Evolutionary conservation across 2,888 invertebrate species (phyloP).

Genomic region (Tetragnatha montana): DNA sequence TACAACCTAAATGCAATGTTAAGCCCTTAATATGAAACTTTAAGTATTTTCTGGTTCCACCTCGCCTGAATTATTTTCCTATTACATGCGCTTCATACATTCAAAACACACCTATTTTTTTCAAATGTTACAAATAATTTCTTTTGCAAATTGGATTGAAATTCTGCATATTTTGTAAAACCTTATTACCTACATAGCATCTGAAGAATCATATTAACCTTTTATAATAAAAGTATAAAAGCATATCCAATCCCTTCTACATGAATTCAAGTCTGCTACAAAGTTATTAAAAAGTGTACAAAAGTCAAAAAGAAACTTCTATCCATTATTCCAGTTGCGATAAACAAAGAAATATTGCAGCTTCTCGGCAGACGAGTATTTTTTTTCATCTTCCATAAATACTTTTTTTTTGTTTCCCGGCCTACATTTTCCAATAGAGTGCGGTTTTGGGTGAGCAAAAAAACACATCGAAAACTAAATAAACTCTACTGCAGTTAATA

Average conservation of each 20-base stretch:
- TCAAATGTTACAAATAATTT: no score
- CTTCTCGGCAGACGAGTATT: slow-evolving; percentile 32
- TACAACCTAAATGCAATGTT: no score
- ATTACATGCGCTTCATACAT: no score
- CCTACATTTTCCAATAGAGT: slow-evolving; percentile 43
- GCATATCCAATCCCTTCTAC: not conserved
- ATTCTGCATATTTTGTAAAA: no score
- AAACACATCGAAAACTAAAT: slow-evolving; percentile 31
- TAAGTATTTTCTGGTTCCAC: no score
- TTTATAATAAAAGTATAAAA: no score
- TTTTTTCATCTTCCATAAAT: slow-evolving; percentile 15
- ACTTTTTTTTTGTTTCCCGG: slow-evolving; percentile 5
- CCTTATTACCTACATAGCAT: no score
- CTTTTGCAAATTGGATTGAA: no score
- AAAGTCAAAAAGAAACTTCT: slow-evolving; percentile 17
- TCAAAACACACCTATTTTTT: no score
- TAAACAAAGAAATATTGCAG: slow-evolving; percentile 32
- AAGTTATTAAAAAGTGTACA: not conserved
- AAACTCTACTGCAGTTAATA: slow-evolving; percentile 45
- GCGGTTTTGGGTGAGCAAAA: slow-evolving; percentile 8
- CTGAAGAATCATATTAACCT: no score
- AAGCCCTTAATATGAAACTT: no score
- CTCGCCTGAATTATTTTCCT: no score
- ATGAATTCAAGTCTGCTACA: not conserved
- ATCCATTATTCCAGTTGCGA: slow-evolving; percentile 11